A percentile compares a stretch with the other conserved stretches of the same genome.
Evolutionary conservation across 2,888 invertebrate species (phyloP).

Genomic region (Tetrapedia diversipes): DNA sequence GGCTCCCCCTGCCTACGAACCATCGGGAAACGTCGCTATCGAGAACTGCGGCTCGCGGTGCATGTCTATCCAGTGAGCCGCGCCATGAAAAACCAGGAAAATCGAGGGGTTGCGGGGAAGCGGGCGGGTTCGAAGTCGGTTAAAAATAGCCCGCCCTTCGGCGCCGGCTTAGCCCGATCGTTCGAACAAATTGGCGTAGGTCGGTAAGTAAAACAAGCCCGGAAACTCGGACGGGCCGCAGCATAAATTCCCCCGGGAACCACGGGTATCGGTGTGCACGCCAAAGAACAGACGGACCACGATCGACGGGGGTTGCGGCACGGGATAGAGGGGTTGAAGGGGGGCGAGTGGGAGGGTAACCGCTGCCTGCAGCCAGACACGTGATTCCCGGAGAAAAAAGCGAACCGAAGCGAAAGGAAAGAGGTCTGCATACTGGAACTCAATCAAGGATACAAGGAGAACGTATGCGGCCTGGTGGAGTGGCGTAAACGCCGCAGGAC

Average conservation of each 20-base stretch:
- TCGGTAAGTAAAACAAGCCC: slow-evolving; percentile 71
- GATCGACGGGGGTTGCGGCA: slow-evolving; percentile 28
- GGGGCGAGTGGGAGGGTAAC: slow-evolving; percentile 20
- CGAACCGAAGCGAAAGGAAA: too few relatives aligned
- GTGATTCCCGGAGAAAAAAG: slow-evolving; percentile 9
- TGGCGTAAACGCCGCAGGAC: not conserved
- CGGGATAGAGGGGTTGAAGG: not conserved
- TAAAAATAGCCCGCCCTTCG: slow-evolving; percentile 60
- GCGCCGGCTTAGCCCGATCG: slow-evolving; percentile 45
- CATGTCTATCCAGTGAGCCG: not conserved
- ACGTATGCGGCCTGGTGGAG: not conserved
- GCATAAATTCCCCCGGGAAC: slow-evolving; percentile 71
- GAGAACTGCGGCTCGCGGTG: not conserved
- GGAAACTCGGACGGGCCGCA: slow-evolving; percentile 64
- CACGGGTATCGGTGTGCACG: slow-evolving; percentile 57
- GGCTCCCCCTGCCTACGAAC: slow-evolving; percentile 7
- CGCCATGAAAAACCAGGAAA: slow-evolving; percentile 22
- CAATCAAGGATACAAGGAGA: slow-evolving; percentile 37
- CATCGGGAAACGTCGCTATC: slow-evolving; percentile 20
- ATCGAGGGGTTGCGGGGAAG: not conserved
- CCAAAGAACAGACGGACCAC: slow-evolving; percentile 41
- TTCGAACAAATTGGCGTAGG: slow-evolving; percentile 71
- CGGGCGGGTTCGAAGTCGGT: slow-evolving; percentile 40
- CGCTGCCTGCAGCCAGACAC: slow-evolving; percentile 31
- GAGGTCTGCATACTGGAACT: slow-evolving; percentile 19